Percentiles rank a stretch among this genome's conserved stretches.
These are phyloP conservation scores for Papilio helenus DNA, from an alignment of 1,140 invertebrate genomes.

Conservation along the genomic window DNA sequence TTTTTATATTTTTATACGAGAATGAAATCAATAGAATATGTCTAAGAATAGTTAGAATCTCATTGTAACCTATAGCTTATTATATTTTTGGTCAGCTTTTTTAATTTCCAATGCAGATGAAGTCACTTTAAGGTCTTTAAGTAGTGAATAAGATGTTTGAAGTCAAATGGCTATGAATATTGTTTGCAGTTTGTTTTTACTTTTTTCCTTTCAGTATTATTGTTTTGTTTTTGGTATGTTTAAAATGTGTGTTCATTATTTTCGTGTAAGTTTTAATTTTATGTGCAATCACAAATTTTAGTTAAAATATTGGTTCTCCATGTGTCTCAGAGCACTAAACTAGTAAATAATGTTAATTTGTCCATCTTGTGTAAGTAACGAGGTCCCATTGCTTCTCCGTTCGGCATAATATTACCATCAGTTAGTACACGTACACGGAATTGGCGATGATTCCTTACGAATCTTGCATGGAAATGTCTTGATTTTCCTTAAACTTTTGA, in stretches of 20 bases:
- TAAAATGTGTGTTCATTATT: constrained; percentile 25
- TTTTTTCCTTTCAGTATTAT: constrained; percentile 37
- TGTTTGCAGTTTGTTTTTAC: not conserved
- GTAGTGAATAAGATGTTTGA: constrained; percentile 20
- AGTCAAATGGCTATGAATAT: constrained; percentile 30
- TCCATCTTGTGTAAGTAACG: constrained; percentile 38
- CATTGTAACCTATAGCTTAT: not conserved
- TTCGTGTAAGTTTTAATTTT: not conserved
- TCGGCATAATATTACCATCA: constrained; percentile 62
- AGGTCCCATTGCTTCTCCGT: constrained; percentile 53
- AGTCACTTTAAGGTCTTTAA: not conserved
- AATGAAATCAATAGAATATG: not conserved
- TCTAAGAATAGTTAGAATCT: not conserved
- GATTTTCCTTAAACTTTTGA: not conserved
- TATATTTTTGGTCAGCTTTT: not conserved
- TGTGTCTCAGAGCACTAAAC: not conserved
- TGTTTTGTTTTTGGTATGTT: constrained; percentile 28
- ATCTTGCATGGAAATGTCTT: constrained; percentile 1
- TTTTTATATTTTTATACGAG: not conserved
- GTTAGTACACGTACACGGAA: constrained; percentile 37
- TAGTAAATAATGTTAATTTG: constrained; percentile 29
- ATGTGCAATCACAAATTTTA: no score
- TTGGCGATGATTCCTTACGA: constrained; percentile 31
- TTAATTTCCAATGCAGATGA: not conserved
- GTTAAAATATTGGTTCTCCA: no score